phyloP scores from a whole-genome alignment of 2,113 vertebrate species.

The Aptenodytes forsteri region DNA sequence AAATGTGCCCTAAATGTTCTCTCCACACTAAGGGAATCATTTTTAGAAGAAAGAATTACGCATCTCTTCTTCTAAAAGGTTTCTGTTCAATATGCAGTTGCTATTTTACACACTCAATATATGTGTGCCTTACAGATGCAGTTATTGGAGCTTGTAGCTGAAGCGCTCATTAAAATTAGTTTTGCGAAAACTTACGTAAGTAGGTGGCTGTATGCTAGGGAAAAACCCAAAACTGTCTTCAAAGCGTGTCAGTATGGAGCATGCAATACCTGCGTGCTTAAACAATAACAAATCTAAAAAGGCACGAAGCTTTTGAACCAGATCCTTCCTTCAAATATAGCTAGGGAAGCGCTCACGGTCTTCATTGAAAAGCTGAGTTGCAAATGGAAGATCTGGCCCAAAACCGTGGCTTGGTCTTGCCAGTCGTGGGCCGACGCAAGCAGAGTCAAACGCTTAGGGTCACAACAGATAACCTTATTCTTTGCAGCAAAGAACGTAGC shows the following conservation, averaged over 20 bases:
- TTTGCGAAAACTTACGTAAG: not conserved
- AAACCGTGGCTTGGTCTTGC: not conserved
- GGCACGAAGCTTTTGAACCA: fast-evolving
- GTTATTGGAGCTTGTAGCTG: not conserved
- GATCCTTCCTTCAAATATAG: no score
- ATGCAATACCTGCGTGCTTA: fast-evolving
- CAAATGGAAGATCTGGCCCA: not conserved
- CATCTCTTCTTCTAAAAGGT: not conserved
- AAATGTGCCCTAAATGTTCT: not conserved
- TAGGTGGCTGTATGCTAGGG: not conserved
- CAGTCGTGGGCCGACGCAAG: fast-evolving
- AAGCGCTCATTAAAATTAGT: not conserved
- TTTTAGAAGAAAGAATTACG: not conserved
- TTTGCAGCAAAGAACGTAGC: not conserved
- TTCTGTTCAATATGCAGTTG: not conserved
- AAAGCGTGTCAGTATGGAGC: fast-evolving
- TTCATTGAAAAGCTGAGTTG: not conserved
- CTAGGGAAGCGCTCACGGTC: no score
- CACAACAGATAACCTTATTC: no score
- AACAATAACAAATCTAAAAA: not conserved
- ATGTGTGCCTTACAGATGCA: not conserved
- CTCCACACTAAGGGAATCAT: fast-evolving
- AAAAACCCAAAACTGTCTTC: not conserved
- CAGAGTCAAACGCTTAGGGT: not conserved
- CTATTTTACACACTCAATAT: fast-evolving